Conservation (phyloP, 2,888 invertebrate species). For the Drosophila neonasuta region DNA sequence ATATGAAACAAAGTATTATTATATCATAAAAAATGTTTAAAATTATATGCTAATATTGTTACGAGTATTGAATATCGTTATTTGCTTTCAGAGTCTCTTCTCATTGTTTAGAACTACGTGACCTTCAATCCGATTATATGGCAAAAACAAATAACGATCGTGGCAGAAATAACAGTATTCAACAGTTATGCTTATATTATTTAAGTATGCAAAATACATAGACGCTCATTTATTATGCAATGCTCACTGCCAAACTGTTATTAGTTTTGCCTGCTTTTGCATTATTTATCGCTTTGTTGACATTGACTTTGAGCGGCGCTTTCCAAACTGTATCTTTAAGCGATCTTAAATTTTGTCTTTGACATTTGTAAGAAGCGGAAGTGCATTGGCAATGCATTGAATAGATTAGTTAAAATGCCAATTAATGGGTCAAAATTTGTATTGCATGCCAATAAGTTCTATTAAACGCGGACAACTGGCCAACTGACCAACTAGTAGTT, state of each 20-base stretch:
- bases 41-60: too few species aligned
- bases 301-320: constrained; percentile 57
- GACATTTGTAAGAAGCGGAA: constrained; percentile 42
- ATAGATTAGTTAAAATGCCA: background rate
- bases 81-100: background rate
- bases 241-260: constrained; percentile 21
- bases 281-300: constrained; percentile 43
- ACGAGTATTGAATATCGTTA: too few species aligned
- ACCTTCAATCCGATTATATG: constrained; percentile 17
- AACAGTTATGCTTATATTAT: constrained; percentile 61
- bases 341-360: constrained; percentile 30
- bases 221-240: constrained; percentile 49
- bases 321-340: constrained; percentile 39
- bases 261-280: constrained; percentile 20
- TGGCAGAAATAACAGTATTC: constrained; percentile 43
- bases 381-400: constrained; percentile 7
- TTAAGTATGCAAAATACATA: constrained; percentile 14
- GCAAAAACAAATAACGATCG: background rate
- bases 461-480: constrained; percentile 32
- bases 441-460: constrained; percentile 50
- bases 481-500: constrained; percentile 47
- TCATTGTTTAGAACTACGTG: constrained; percentile 1
- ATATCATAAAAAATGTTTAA: background rate
- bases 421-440: constrained; percentile 29
- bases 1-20: too few species aligned